Evolutionary conservation across 1,140 invertebrate genomes (phyloP).

Genomic region (Bursaphelenchus mucronatus): DNA sequence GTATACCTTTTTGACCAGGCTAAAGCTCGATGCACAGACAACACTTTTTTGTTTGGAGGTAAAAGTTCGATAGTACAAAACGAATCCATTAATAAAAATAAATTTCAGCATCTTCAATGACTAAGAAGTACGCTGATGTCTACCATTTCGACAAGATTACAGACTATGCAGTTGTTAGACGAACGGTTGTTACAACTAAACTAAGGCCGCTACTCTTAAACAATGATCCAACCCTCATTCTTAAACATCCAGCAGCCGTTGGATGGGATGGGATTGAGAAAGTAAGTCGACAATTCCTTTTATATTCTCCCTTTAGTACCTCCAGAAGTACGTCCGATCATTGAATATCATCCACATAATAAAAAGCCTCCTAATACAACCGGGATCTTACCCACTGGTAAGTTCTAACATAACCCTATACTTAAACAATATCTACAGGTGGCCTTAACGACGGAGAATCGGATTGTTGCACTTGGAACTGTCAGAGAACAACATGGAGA

Average conservation of each 20-base stretch:
- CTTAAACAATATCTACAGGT: neutral
- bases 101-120: conserved; percentile 1
- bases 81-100: neutral
- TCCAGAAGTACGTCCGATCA: neutral
- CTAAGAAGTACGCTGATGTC: conserved; percentile 1
- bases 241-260: neutral
- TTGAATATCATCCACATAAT: neutral
- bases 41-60: conserved; percentile 15
- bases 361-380: conserved; percentile 8
- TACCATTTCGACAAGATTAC: conserved; percentile 11
- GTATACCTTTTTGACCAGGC: neutral
- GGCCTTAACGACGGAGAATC: conserved; percentile 3
- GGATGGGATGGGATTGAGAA: conserved; percentile 18
- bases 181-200: neutral
- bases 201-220: conserved; percentile 4
- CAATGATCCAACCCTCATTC: conserved; percentile 10
- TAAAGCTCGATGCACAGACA: neutral
- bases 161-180: conserved; percentile 3
- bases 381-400: neutral
- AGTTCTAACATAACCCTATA: too few species aligned
- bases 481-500: conserved; percentile 14
- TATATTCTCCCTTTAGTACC: conserved; percentile 14
- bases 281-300: neutral
- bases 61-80: neutral
- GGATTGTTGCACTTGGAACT: conserved; percentile 1